Evolutionary conservation across 2,888 invertebrate species (phyloP).

Genomic region (Agrenia bidenticulata): DNA sequence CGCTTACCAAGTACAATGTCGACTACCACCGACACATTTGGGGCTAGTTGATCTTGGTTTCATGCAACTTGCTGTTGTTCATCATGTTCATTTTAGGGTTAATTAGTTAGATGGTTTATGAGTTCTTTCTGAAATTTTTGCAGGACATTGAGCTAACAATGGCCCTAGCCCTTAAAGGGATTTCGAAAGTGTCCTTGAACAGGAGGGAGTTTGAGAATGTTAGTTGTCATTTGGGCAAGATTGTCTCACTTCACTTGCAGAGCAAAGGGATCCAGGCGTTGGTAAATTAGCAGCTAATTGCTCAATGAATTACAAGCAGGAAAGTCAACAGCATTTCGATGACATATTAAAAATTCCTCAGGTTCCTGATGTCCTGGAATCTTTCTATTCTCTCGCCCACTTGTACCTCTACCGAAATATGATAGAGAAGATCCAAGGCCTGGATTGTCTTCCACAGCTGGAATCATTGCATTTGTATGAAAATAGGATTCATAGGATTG

Average conservation of each 20-base stretch:
- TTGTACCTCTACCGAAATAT: conserved; percentile 70
- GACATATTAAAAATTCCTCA: too few species aligned
- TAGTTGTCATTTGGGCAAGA: conserved; percentile 52
- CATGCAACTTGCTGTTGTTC: too few species aligned
- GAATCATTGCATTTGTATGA: conserved; percentile 63
- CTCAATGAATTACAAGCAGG: too few species aligned
- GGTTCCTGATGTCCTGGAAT: conserved; percentile 51
- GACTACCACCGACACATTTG: too few species aligned
- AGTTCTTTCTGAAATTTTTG: too few species aligned
- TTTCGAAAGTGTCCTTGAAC: conserved; percentile 34
- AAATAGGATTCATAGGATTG: conserved; percentile 62
- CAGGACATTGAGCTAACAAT: background rate
- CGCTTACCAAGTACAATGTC: too few species aligned
- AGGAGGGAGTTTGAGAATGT: conserved; percentile 16
- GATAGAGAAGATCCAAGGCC: conserved; percentile 71
- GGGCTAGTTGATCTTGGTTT: too few species aligned
- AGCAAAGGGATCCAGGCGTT: conserved; percentile 63
- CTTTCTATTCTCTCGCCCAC: conserved; percentile 62
- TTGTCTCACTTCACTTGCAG: conserved; percentile 63
- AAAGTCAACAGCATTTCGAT: background rate
- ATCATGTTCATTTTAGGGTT: too few species aligned
- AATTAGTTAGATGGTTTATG: too few species aligned
- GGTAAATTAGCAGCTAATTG: conserved; percentile 59
- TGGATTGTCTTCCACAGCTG: conserved; percentile 66
- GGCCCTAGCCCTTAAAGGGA: conserved; percentile 34